Base-by-base conservation (phyloP, 2,113 vertebrate species). In the Scatophagus argus region DNA sequence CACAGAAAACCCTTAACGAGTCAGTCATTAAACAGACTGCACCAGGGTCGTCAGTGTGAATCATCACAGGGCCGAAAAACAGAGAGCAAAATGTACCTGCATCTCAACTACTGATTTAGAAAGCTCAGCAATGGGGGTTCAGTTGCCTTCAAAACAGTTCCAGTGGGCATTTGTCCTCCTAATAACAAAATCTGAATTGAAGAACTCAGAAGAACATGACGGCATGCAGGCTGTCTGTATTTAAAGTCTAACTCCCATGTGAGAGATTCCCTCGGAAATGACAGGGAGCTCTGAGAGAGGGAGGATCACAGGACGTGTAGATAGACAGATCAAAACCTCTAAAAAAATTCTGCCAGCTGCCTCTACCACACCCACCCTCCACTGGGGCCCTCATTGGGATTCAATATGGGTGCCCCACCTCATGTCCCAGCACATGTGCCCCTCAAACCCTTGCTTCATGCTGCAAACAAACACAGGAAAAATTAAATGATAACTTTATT, bases 291-390 rank as follows among this genome's bases (percentile, higher is more conserved):
- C 39, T 52, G 16, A 36, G 55, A 61, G 29, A 73, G 74, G 82
- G 87, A 86, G 74, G 84, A 83, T 87, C 83, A 84, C 39, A 87
- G 78, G 75, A 63, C 49, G 10, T 36, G 39, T 27, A 39, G 29
- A 86, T 60, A 61, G 58, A 39, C 58, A 87, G 67, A 78, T 90
- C 73, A 89, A 90, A 87, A 75, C 74, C 63, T 72, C 59, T 29
- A 11, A 66, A 47, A 81, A 78, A 55, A 62, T 47, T 14, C 58
- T 84, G 64, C 62, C 83, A 89, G 83, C 86, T 84, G 81, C 69
- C 31, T 65, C 36, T 4, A 76, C 75, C 86, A 74, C 67, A 63
- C 84, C 85, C 79, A 73, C 49, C 51, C 9, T 77, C 41, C 74
- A 55, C 68, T 52, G 47, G 52, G 62, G 34, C 71, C 77, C 47